Base-by-base conservation (phyloP, 1,140 invertebrate species). In the Thereuonema tuberculata region DNA sequence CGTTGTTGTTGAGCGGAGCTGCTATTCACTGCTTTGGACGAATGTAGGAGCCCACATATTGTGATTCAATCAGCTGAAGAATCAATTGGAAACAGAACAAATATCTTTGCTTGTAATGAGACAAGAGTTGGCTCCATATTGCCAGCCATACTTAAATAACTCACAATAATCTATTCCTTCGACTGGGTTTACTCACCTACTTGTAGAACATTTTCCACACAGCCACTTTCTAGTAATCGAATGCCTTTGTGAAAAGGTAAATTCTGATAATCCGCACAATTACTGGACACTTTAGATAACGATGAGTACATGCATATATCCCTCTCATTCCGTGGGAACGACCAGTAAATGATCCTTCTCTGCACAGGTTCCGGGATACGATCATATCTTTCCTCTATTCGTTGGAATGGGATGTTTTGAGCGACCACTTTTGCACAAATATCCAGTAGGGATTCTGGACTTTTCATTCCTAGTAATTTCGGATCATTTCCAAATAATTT, bases 301-400 rank as follows among this genome's bases (percentile, higher is more conserved):
- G 86, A 89, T 59, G 85, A 88, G 74, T 91, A 90, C 85, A 90
- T 89, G 72, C 84, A 87, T 71, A 90, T 89, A 75, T 89, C 86
- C 67, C 82, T 76, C 74, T 90, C 87, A 73, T 89, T 84, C 65
- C 87, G 75, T 61, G 87, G 88, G 74, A 90, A 90, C 58, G 87
- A 88, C 86, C 87, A 89, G 77, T 82, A 90, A 68, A 91, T 87
- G 70, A 90, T 86, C 70, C 86, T 79, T 61, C 85, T 79, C 73
- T 90, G 88, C 67, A 91, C 87, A 61, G 87, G 87, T 74, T 90
- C 87, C 46, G 87, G 87, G 70, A 91, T 89, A 64, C 87, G 80
- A 68, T 87, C 84, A 73, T 87, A 89, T 63, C 84, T 80, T 74
- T 90, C 86, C 76, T 90, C 87, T 71, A 91, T 87, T 64, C 83